Percentiles rank a stretch among this genome's conserved stretches.
Evolutionary conservation across 1,140 invertebrate genomes (phyloP).

Genomic region (Rhopalosiphum maidis): DNA sequence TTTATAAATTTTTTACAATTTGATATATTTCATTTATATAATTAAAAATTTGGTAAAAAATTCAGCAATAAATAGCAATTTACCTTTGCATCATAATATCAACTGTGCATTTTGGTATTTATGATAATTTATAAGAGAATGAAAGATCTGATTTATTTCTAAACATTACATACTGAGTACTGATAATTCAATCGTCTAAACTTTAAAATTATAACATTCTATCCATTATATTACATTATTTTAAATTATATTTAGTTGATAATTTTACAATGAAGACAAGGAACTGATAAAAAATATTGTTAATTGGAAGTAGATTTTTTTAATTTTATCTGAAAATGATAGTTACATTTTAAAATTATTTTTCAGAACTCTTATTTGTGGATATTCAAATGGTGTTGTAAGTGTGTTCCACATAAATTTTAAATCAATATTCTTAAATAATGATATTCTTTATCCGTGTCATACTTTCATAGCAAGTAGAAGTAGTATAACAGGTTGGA

Average conservation of each 20-base stretch:
- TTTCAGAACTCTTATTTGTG: conserved; percentile 67
- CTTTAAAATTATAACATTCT: background rate
- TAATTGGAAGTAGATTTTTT: background rate
- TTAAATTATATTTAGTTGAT: background rate
- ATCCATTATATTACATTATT: background rate
- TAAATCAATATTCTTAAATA: conserved; percentile 65
- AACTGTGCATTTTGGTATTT: background rate
- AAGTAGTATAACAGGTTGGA: conserved; percentile 63
- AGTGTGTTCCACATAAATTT: conserved; percentile 68
- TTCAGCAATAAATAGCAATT: background rate
- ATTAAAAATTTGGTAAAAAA: background rate
- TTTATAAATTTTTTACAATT: background rate
- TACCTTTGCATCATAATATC: background rate
- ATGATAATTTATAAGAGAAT: background rate
- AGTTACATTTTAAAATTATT: conserved; percentile 19
- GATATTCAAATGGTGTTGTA: conserved; percentile 71
- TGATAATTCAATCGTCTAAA: background rate
- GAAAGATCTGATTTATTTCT: background rate
- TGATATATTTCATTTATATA: background rate
- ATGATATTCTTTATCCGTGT: conserved; percentile 62
- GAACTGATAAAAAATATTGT: background rate
- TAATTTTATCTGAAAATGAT: background rate
- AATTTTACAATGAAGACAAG: background rate
- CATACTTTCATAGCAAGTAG: conserved; percentile 65
- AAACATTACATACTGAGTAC: background rate